Conservation (phyloP, 1,140 invertebrate species). For the Drosophila ironensis region DNA sequence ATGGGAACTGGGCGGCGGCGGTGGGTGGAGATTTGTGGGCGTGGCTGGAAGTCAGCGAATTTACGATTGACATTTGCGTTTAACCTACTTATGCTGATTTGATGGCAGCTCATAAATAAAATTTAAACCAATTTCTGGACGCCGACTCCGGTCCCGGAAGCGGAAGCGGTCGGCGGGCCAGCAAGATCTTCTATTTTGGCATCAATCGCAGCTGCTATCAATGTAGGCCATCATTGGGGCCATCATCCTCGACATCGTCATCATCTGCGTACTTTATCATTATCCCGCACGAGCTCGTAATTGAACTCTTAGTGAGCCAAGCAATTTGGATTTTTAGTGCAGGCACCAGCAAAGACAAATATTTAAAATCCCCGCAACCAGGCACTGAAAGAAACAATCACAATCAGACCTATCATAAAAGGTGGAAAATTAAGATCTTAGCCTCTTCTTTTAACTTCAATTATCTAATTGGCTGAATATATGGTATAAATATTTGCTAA, state of each 20-base stretch:
- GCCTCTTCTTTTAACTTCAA: no score
- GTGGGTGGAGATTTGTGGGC: slow-evolving; percentile 7
- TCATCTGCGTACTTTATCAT: slow-evolving; percentile 20
- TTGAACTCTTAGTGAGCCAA: slow-evolving; percentile 76
- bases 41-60: slow-evolving; percentile 66
- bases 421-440: no score
- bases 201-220: slow-evolving; percentile 79
- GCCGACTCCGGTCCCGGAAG: no score
- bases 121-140: slow-evolving; percentile 78
- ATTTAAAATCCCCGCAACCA: slow-evolving; percentile 62
- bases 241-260: slow-evolving; percentile 45
- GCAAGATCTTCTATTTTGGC: no score
- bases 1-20: not conserved
- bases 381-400: no score
- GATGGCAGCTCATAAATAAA: slow-evolving; percentile 80
- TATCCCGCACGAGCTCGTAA: slow-evolving; percentile 47
- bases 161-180: no score
- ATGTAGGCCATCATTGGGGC: slow-evolving; percentile 67
- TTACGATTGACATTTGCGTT: slow-evolving; percentile 80
- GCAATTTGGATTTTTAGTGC: slow-evolving; percentile 66
- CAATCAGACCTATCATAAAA: no score
- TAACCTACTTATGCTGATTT: slow-evolving; percentile 81
- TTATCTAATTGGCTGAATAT: no score
- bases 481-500: no score
- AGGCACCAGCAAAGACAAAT: slow-evolving; percentile 55